Evolutionary conservation across 1,140 invertebrate genomes (phyloP).

Genomic region (Gryllus bimaculatus): DNA sequence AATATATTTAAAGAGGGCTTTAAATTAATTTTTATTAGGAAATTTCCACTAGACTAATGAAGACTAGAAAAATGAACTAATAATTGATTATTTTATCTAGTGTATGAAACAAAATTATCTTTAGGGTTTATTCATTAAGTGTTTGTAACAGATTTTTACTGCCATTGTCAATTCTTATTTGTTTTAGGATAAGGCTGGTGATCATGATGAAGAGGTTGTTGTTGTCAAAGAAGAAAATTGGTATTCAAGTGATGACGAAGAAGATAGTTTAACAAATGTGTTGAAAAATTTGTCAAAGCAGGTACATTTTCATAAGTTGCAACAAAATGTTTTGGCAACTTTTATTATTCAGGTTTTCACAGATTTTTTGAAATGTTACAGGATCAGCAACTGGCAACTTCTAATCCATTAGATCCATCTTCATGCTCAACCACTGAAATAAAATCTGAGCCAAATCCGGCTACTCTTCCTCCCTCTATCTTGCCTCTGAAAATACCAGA

Average conservation of each 20-base stretch:
- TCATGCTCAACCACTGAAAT: not conserved
- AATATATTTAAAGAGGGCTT: too few relatives aligned
- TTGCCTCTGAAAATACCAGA: not conserved
- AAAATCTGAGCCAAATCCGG: not conserved
- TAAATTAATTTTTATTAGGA: too few relatives aligned
- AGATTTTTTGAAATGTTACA: not conserved
- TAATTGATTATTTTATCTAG: too few relatives aligned
- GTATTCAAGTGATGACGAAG: slow-evolving; percentile 67
- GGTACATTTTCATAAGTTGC: not conserved
- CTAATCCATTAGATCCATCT: not conserved
- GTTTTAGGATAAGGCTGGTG: slow-evolving; percentile 41
- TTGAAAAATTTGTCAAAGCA: slow-evolving; percentile 27
- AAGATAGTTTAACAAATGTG: slow-evolving; percentile 29
- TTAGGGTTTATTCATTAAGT: too few relatives aligned
- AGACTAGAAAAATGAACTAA: too few relatives aligned
- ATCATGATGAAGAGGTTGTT: slow-evolving; percentile 41
- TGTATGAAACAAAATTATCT: too few relatives aligned
- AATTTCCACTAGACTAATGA: too few relatives aligned
- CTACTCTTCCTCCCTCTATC: not conserved
- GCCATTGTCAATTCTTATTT: not conserved
- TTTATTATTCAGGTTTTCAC: not conserved
- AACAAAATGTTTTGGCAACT: not conserved
- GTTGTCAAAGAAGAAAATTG: slow-evolving; percentile 54
- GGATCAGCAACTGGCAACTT: not conserved
- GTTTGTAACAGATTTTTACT: not conserved